A percentile compares a stretch with the other conserved stretches of the same genome.
Evolutionary conservation across 1,140 invertebrate species (phyloP).

Genomic region (Cotesia glomerata): DNA sequence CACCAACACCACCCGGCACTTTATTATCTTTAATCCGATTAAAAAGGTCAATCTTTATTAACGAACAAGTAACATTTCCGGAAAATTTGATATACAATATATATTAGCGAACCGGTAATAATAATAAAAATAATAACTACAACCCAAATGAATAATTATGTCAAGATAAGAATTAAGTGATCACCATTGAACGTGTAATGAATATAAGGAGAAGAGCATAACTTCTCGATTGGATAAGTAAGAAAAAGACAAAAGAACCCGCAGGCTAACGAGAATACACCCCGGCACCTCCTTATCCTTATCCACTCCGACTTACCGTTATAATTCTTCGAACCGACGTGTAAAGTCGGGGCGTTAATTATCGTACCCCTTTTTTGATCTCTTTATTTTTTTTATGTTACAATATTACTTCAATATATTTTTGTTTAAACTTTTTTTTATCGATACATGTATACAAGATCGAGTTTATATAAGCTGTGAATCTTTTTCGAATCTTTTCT

Average conservation of each 20-base stretch:
- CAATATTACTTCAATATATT: background rate
- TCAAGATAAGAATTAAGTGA: background rate
- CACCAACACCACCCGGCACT: too few relatives aligned
- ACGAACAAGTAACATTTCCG: too few relatives aligned
- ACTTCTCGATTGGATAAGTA: background rate
- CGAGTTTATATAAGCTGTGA: too few relatives aligned
- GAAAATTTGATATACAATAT: too few relatives aligned
- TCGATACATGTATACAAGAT: too few relatives aligned
- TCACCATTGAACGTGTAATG: background rate
- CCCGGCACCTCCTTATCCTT: constrained; percentile 28
- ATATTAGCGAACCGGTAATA: too few relatives aligned
- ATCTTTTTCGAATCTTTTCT: too few relatives aligned
- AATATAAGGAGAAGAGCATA: background rate
- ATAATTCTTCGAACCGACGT: constrained; percentile 28
- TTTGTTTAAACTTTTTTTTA: background rate
- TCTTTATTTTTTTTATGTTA: background rate
- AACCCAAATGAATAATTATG: too few relatives aligned
- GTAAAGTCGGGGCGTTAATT: constrained; percentile 26
- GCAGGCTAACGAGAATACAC: constrained; percentile 27
- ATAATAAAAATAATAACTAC: too few relatives aligned
- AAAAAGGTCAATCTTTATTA: too few relatives aligned
- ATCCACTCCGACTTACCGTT: constrained; percentile 24
- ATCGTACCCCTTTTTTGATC: constrained; percentile 22
- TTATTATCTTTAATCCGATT: too few relatives aligned
- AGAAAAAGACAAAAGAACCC: constrained; percentile 15